A percentile compares a stretch with the other conserved stretches of the same genome.
These are phyloP conservation scores for Pterostichus niger DNA, from an alignment of 2,888 invertebrate genomes.

Conservation along the genomic window DNA sequence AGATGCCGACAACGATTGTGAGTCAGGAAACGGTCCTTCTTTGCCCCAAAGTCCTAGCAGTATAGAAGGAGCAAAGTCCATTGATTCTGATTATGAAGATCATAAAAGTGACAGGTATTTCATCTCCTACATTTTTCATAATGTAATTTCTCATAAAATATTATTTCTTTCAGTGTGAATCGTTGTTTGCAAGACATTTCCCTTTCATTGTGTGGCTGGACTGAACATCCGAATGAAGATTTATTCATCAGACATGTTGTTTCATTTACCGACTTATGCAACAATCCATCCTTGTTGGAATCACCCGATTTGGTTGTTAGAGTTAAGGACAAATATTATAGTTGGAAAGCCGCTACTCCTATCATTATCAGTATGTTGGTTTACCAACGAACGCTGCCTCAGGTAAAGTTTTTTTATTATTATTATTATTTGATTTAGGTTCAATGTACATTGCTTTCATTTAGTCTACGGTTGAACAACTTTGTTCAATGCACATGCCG, in stretches of 20 bases:
- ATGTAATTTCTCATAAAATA: neutral
- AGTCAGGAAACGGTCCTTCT: conserved; percentile 97
- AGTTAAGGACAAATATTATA: conserved; percentile 92
- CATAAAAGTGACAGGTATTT: conserved; percentile 73
- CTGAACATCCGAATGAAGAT: conserved; percentile 78
- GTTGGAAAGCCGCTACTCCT: conserved; percentile 94
- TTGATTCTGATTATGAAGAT: conserved; percentile 92
- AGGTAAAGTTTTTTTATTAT: conserved; percentile 78
- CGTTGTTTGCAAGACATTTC: conserved; percentile 82
- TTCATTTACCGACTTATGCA: conserved; percentile 82
- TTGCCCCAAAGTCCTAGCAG: conserved; percentile 96
- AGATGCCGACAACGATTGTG: conserved; percentile 91
- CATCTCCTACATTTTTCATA: neutral
- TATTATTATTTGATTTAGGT: conserved; percentile 41
- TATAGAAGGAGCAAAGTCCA: conserved; percentile 89
- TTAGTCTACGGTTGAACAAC: conserved; percentile 75
- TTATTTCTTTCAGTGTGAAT: conserved; percentile 71
- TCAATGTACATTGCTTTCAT: conserved; percentile 65
- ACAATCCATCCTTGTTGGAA: conserved; percentile 86
- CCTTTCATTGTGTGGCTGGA: conserved; percentile 88
- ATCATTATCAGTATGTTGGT: conserved; percentile 92
- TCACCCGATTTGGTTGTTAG: conserved; percentile 92
- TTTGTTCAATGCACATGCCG: conserved; percentile 75
- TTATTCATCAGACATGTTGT: conserved; percentile 80
- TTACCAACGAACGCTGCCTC: conserved; percentile 91